Evolutionary conservation across 1,140 invertebrate species (phyloP), one percentile per base, ranked within the genome.

Genomic region (Philotrypesis tridentata): DNA sequence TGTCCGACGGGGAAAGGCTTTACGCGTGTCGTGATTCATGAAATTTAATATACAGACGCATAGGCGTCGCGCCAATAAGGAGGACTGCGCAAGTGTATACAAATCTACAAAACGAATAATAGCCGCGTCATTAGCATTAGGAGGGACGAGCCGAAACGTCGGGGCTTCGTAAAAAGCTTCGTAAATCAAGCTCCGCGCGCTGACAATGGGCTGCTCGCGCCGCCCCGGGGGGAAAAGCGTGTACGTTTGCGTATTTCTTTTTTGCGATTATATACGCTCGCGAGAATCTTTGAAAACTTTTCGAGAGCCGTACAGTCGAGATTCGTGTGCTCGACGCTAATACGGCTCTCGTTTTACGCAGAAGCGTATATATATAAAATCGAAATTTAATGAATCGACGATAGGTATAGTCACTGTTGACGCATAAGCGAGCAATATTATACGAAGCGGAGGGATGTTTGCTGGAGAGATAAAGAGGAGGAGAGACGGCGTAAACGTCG

Each of bases 371-470:
- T 37, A 37, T 37, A n/a, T 43, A 55, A 55, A 55, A 55, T 55
- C 48, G 48, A 55, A 55, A 55, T 5, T 55, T 7, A 55, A 55
- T 17, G 4, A 55, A 43, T 43, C 40, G 4, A 9, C 48, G 21
- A 48, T 14, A 14, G 14, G n/a, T n/a, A n/a, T n/a, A n/a, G n/a
- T n/a, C n/a, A n/a, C n/a, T 55, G 48, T 55, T 55, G 48, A 55
- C 4, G 4, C 21, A 55, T 5, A 9, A 55, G 48, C 6, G 21
- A 2, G 21, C 17, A 55, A 21, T 55, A 55, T 55, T n/a, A n/a
- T n/a, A n/a, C n/a, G 29, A 70, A 31, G 4, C 12, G 31, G 17
- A 70, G 31, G 67, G 82, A 82, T 85, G 78, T 74, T 80, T 76
- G 83, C 79, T 72, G 31, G 17, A 5, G 0, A 55, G 48, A 55